Conservation (phyloP, 2,888 invertebrate species). For the Drosophila nigricruria region DNA sequence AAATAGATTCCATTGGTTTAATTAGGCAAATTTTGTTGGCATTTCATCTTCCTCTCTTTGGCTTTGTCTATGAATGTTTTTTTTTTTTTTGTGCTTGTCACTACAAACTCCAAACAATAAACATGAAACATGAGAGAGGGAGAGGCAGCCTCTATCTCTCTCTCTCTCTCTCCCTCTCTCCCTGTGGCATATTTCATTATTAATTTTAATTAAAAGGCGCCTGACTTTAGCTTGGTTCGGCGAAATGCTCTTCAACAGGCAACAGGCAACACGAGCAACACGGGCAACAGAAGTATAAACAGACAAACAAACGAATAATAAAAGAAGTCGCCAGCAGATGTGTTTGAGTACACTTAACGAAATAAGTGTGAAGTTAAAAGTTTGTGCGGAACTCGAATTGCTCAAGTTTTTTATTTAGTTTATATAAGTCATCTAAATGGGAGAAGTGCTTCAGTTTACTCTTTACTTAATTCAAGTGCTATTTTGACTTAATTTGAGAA, state of each 20-base stretch:
- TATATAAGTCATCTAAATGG: neutral
- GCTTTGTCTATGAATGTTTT: neutral
- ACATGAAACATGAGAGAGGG: neutral
- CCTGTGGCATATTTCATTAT: slow-evolving; percentile 45
- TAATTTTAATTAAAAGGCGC: slow-evolving; percentile 63
- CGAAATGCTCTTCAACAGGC: neutral
- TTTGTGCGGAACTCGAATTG: neutral
- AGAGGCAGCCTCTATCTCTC: neutral
- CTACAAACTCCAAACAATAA: neutral
- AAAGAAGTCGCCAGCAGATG: slow-evolving; percentile 9
- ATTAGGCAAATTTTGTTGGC: slow-evolving; percentile 36
- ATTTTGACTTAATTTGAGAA: neutral
- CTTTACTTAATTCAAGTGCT: neutral
- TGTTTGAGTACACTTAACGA: neutral
- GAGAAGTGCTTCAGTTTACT: neutral
- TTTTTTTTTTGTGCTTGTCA: neutral
- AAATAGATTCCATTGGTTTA: slow-evolving; percentile 11
- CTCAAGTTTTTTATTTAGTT: neutral
- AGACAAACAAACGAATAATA: slow-evolving; percentile 6
- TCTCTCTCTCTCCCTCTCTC: neutral
- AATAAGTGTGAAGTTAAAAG: neutral
- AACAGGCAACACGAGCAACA: slow-evolving; percentile 8
- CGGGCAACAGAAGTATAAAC: slow-evolving; percentile 1
- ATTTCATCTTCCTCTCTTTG: neutral
- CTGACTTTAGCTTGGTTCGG: slow-evolving; percentile 26